A percentile compares a stretch with the other conserved stretches of the same genome.
Evolutionary conservation across 2,797 vertebrate species (phyloP).

Genomic region (Macropodus opercularis): DNA sequence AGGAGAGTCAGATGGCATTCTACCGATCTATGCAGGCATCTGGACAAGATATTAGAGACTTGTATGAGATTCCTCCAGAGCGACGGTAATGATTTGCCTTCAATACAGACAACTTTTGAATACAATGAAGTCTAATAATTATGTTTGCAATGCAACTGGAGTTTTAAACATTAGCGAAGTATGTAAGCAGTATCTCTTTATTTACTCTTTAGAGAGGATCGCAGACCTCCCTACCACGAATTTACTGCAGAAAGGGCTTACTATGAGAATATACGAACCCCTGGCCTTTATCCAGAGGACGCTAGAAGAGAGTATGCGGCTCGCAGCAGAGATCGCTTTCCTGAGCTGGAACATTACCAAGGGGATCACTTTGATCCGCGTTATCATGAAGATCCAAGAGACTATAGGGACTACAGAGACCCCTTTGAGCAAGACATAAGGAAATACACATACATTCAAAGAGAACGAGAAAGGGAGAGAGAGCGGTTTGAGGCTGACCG

Average conservation of each 20-base stretch:
- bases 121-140: neutral
- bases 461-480: conserved; percentile 91
- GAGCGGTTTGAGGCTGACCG: conserved; percentile 95
- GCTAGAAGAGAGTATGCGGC: conserved; percentile 93
- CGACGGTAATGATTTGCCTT: conserved; percentile 83
- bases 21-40: conserved; percentile 98
- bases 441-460: conserved; percentile 96
- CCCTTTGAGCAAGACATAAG: conserved; percentile 97
- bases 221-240: conserved; percentile 93
- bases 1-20: conserved; percentile 98
- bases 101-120: neutral
- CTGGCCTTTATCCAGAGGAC: conserved; percentile 92
- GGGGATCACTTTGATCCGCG: conserved; percentile 96
- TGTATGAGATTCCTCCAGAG: conserved; percentile 94
- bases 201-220: conserved; percentile 87
- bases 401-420: conserved; percentile 94
- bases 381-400: conserved; percentile 94
- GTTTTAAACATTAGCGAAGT: no score
- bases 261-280: conserved; percentile 91
- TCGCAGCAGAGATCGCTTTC: conserved; percentile 92
- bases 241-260: conserved; percentile 94
- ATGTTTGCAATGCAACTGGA: no score
- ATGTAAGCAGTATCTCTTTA: no score
- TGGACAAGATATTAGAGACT: conserved; percentile 97
- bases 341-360: conserved; percentile 96